Evolutionary conservation across 2,888 invertebrate species (phyloP).

Genomic region (Thecophora atra): DNA sequence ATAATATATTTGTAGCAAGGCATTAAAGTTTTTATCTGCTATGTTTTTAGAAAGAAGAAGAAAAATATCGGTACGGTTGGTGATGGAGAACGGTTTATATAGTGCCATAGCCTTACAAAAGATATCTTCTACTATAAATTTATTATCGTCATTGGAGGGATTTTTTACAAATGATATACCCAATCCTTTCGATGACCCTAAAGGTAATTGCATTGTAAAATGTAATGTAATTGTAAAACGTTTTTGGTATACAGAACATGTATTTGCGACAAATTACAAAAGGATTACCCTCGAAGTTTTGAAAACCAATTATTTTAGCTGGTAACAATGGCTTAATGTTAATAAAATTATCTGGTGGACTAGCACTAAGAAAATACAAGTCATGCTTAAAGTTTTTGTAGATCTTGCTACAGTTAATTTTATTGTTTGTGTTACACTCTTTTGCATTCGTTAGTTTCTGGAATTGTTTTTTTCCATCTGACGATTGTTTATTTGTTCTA

Average conservation of each 20-base stretch:
- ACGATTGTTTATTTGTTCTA: conserved; percentile 26
- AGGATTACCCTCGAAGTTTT: not conserved
- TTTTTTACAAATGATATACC: not conserved
- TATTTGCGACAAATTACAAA: not conserved
- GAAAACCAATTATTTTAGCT: conserved; percentile 15
- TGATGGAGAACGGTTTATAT: not conserved
- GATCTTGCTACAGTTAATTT: not conserved
- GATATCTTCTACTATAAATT: not conserved
- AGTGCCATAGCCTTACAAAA: conserved; percentile 1
- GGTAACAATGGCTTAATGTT: conserved; percentile 7
- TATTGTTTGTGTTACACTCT: not conserved
- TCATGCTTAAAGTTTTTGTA: not conserved
- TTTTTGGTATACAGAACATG: not conserved
- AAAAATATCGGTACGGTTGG: no score
- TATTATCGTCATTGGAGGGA: not conserved
- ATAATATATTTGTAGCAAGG: no score
- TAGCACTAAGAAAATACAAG: not conserved
- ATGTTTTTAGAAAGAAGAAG: no score
- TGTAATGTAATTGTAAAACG: not conserved
- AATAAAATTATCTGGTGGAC: conserved; percentile 6
- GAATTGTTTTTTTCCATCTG: not conserved
- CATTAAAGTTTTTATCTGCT: no score
- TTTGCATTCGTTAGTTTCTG: not conserved
- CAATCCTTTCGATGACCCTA: no score
- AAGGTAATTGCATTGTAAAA: no score